phyloP scores from a whole-genome alignment of 2,888 invertebrate genomes.

The Argynnis bischoffii region DNA sequence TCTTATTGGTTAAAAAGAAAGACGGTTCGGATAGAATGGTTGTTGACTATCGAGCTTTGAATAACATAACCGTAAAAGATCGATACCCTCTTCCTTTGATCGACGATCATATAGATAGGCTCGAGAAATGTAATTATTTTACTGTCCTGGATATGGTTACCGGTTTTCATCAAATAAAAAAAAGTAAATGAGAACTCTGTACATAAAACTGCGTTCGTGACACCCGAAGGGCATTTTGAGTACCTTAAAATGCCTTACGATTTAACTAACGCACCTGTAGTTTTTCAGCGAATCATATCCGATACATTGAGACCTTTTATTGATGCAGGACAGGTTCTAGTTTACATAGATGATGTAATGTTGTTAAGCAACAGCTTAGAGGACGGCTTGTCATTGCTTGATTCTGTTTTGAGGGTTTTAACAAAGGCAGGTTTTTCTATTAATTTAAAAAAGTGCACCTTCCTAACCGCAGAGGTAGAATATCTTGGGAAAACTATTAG shows the following conservation, averaged over 20 bases:
- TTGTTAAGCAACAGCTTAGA: slow-evolving; percentile 21
- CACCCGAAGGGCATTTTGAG: slow-evolving; percentile 35
- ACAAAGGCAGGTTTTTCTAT: slow-evolving; percentile 42
- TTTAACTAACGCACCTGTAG: slow-evolving; percentile 31
- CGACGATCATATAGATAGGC: slow-evolving; percentile 29
- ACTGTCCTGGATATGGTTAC: slow-evolving; percentile 17
- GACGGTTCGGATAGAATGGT: background rate
- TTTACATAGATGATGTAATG: slow-evolving; percentile 35
- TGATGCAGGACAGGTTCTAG: slow-evolving; percentile 26
- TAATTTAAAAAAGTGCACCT: slow-evolving; percentile 38
- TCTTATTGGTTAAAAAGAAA: background rate
- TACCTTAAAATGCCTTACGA: slow-evolving; percentile 39
- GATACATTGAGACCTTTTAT: slow-evolving; percentile 25
- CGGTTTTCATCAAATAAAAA: slow-evolving; percentile 30
- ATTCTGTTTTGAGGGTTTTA: slow-evolving; percentile 26
- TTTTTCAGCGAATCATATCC: slow-evolving; percentile 29
- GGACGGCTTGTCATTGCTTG: slow-evolving; percentile 4
- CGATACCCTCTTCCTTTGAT: slow-evolving; percentile 37
- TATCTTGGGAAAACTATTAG: slow-evolving; percentile 41
- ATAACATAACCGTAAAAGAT: slow-evolving; percentile 15
- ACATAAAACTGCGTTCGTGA: slow-evolving; percentile 28
- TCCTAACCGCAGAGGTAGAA: slow-evolving; percentile 39
- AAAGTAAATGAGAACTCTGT: slow-evolving; percentile 24
- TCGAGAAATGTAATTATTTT: slow-evolving; percentile 35
- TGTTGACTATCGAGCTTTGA: background rate